Percentiles rank a stretch among this genome's conserved stretches.
Conservation (phyloP, 2,888 invertebrate genomes). For the Synanthedon tipuliformis region DNA sequence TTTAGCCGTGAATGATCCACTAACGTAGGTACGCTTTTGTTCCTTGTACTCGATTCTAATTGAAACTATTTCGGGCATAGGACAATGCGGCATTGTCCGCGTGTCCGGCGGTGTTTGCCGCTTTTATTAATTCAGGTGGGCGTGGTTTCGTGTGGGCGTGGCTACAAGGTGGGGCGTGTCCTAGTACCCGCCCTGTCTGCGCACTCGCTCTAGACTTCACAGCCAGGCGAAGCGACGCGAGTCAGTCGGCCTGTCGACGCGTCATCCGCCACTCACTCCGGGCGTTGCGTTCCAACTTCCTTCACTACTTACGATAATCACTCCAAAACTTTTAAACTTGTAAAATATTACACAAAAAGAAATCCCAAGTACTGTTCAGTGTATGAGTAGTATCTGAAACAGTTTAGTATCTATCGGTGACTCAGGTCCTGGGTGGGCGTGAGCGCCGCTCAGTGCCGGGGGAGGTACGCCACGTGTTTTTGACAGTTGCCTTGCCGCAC, state of each 20-base stretch:
- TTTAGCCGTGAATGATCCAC: conserved; percentile 54
- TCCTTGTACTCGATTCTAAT: conserved; percentile 61
- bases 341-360: too few relatives aligned
- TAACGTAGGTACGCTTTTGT: conserved; percentile 57
- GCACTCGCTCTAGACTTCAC: conserved; percentile 5
- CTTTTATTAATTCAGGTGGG: conserved; percentile 68
- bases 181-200: conserved; percentile 22
- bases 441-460: conserved; percentile 5
- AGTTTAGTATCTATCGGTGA: conserved; percentile 7
- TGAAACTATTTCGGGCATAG: conserved; percentile 68
- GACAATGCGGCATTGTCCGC: conserved; percentile 68
- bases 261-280: conserved; percentile 46
- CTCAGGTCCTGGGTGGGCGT: conserved; percentile 12
- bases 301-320: conserved; percentile 20
- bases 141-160: conserved; percentile 49
- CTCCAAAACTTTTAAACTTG: too few relatives aligned
- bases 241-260: conserved; percentile 58
- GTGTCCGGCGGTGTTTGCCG: conserved; percentile 66
- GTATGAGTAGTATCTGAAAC: too few relatives aligned
- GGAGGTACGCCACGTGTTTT: conserved; percentile 23
- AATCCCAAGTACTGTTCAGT: too few relatives aligned
- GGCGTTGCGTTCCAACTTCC: conserved; percentile 28
- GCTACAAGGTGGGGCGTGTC: conserved; percentile 30
- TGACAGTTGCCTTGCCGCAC: conserved; percentile 25
- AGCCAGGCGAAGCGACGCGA: conserved; percentile 18